phyloP scores from a whole-genome alignment of 1,140 invertebrate species.

The Gonioctena quinquepunctata region DNA sequence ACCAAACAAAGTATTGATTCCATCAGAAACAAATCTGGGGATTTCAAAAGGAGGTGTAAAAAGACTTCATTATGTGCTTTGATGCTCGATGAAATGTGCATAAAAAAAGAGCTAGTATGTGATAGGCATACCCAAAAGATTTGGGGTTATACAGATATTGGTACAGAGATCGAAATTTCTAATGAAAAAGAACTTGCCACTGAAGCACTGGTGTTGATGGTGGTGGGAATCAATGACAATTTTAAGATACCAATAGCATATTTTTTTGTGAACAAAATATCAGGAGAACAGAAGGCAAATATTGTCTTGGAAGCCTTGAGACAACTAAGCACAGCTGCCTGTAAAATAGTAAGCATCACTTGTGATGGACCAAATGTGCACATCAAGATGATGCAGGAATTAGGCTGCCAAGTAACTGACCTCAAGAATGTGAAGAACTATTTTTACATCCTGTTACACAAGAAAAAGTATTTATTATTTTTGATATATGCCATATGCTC shows the following conservation, averaged over 20 bases:
- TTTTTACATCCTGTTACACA: conserved; percentile 26
- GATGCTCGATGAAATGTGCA: conserved; percentile 37
- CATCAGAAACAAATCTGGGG: conserved; percentile 40
- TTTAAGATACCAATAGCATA: conserved; percentile 43
- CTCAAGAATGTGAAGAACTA: conserved; percentile 11
- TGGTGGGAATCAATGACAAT: conserved; percentile 39
- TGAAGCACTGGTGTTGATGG: conserved; percentile 48
- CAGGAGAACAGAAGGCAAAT: conserved; percentile 12
- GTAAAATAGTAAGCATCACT: conserved; percentile 21
- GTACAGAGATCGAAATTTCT: conserved; percentile 28
- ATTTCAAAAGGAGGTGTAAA: too few species aligned
- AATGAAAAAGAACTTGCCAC: conserved; percentile 38
- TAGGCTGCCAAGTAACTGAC: conserved; percentile 21
- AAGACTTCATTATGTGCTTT: conserved; percentile 26
- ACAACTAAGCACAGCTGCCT: conserved; percentile 6
- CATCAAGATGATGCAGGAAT: conserved; percentile 14
- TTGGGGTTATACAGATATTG: conserved; percentile 44
- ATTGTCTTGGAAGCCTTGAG: conserved; percentile 22
- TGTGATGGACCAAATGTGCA: conserved; percentile 29
- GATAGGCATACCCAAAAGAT: too few species aligned
- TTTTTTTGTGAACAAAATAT: conserved; percentile 20
- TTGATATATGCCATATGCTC: conserved; percentile 23
- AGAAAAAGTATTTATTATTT: conserved; percentile 11
- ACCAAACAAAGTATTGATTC: conserved; percentile 48
- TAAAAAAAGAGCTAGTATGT: too few species aligned